A percentile compares a stretch with the other conserved stretches of the same genome.
Conservation (phyloP, 2,797 vertebrate genomes). For the Coregonus ussuriensis region DNA sequence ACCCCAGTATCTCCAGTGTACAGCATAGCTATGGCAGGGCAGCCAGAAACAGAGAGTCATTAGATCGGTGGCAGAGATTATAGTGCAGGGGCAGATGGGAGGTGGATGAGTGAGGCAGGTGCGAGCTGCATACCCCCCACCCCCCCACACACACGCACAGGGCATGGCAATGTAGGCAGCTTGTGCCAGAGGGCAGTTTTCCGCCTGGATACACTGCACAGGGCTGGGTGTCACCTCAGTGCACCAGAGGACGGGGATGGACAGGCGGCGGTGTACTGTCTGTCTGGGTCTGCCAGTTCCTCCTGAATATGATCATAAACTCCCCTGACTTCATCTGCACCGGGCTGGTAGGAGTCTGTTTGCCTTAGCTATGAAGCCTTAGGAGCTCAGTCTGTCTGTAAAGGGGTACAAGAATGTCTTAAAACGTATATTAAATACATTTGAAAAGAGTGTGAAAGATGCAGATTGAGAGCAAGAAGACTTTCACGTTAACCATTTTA, state of each 20-base stretch:
- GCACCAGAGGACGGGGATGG: constrained; percentile 31
- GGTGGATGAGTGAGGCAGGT: not conserved
- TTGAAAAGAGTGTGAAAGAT: not conserved
- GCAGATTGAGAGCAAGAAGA: not conserved
- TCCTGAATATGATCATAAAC: constrained; percentile 30
- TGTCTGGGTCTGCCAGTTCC: constrained; percentile 28
- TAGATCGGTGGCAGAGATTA: constrained; percentile 53
- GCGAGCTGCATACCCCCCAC: not conserved
- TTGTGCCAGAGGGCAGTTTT: constrained; percentile 60
- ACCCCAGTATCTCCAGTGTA: constrained; percentile 12
- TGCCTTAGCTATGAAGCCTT: not conserved
- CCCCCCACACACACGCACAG: not conserved
- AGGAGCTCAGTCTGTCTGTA: not conserved
- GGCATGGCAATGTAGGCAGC: constrained; percentile 29
- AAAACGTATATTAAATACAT: too few species aligned
- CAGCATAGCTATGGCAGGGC: constrained; percentile 17
- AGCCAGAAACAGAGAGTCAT: constrained; percentile 22
- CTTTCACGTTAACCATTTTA: not conserved
- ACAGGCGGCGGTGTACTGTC: constrained; percentile 21
- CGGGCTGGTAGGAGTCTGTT: not conserved
- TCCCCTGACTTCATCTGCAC: constrained; percentile 14
- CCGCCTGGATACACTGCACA: constrained; percentile 54
- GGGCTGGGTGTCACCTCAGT: constrained; percentile 44
- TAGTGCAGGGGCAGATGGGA: constrained; percentile 52
- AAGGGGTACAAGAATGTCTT: too few species aligned